phyloP scores from a whole-genome alignment of 2,113 vertebrate genomes.

The Microcebus murinus region DNA sequence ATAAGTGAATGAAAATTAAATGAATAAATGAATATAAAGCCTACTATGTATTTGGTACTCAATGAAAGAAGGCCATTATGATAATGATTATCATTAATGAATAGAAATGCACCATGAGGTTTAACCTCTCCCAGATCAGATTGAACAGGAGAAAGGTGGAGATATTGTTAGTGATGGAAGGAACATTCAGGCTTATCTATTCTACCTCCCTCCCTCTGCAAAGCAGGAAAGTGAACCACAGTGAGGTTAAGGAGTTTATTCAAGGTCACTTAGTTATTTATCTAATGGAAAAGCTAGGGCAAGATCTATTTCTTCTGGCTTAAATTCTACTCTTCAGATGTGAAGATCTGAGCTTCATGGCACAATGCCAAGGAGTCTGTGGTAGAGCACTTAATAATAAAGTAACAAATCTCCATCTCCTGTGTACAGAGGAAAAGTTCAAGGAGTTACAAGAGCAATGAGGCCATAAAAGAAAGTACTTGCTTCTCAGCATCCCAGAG shows the following conservation, averaged over 20 bases:
- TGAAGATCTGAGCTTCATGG: not conserved
- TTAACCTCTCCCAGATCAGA: not conserved
- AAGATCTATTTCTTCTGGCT: constrained; percentile 34
- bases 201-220: not conserved
- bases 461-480: not conserved
- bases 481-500: not conserved
- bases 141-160: not conserved
- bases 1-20: constrained; percentile 9
- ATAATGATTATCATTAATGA: not conserved
- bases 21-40: not conserved
- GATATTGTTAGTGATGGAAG: not conserved
- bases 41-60: not conserved
- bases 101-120: not conserved
- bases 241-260: not conserved
- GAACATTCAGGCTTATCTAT: not conserved
- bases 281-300: not conserved
- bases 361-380: not conserved
- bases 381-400: not conserved
- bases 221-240: not conserved
- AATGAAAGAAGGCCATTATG: not conserved
- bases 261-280: not conserved
- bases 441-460: not conserved
- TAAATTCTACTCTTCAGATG: constrained; percentile 8
- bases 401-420: constrained; percentile 10
- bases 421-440: not conserved